These are phyloP conservation scores for Mola mola DNA, from an alignment of 2,113 vertebrate genomes.

Conservation along the genomic window DNA sequence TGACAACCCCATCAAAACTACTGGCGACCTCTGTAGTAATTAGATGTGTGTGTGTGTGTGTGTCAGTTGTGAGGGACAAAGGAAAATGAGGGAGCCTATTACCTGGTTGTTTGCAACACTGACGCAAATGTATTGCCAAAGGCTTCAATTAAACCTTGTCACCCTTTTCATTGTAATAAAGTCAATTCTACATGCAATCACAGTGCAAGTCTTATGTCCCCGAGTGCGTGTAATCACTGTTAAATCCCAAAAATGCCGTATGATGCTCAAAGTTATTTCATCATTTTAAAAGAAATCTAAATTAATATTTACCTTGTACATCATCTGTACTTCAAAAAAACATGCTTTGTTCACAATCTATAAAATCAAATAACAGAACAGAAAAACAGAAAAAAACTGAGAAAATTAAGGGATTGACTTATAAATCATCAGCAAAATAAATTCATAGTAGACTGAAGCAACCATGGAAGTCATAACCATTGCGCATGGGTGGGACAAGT, in stretches of 20 bases:
- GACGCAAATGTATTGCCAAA: constrained; percentile 40
- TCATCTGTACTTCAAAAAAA: too few relatives aligned
- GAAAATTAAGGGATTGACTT: too few relatives aligned
- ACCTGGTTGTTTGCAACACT: constrained; percentile 35
- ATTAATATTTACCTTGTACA: neutral
- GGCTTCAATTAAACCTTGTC: constrained; percentile 59
- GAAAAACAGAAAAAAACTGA: too few relatives aligned
- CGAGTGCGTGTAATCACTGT: constrained; percentile 13
- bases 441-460: too few relatives aligned
- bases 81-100: neutral
- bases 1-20: constrained; percentile 42
- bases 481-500: too few relatives aligned
- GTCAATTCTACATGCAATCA: constrained; percentile 29
- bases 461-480: too few relatives aligned
- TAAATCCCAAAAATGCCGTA: neutral
- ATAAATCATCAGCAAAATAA: too few relatives aligned
- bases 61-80: neutral
- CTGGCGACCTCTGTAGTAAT: constrained; percentile 36
- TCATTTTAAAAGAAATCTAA: constrained; percentile 18
- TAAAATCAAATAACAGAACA: too few relatives aligned
- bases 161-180: constrained; percentile 34
- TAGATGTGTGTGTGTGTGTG: constrained; percentile 4
- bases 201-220: neutral
- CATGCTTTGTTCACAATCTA: too few relatives aligned
- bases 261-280: constrained; percentile 11